Evolutionary conservation across 2,797 vertebrate species (phyloP), one percentile per base, ranked within the genome.

Genomic region (Anguilla obscura): DNA sequence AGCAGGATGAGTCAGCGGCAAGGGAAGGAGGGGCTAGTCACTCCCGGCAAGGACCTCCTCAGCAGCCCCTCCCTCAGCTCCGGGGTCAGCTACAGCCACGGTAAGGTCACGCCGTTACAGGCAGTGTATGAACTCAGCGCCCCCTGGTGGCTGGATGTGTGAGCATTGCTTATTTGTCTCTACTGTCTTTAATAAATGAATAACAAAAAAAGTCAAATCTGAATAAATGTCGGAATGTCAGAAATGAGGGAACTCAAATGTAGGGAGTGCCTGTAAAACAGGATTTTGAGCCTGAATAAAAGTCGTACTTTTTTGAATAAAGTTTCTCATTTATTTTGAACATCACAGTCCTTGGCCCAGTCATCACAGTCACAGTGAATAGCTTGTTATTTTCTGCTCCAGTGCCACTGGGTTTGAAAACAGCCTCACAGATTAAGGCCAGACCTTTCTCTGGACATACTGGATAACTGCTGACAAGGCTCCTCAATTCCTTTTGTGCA

Each of bases 1-100:
- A 96, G 95, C 93, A 99, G 97, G 94, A 99, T 99, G 98, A 99
- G 95, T 95, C 98, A 99, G 91, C 97, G 97, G 83, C 97, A 97
- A 93, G 97, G 93, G 84, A 99, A 97, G 94, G 98, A 99, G 93
- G 94, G 95, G 84, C 97, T 96, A 90, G 96, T 96, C 88, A 97
- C 97, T 2, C 97, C 97, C 91, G 97, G 93, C 95, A 97, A 96
- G 95, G 98, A 99, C 88, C 94, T 95, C 79, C 91, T 95, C 0
- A 88, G 90, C 95, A 96, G 71, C 92, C 94, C 96, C 0, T 94
- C 94, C 87, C 96, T 98, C 84, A 98, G 97, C 93, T 97, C 98
- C 0, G 97, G 97, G 90, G 90, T 96, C 93, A 94, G 95, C 93
- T 97, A 97, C 92, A 96, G 94, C 90, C 97, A 98, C 50, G 97